Evolutionary conservation across 2,888 invertebrate species (phyloP).

Genomic region (Hemistola chrysoprasaria): DNA sequence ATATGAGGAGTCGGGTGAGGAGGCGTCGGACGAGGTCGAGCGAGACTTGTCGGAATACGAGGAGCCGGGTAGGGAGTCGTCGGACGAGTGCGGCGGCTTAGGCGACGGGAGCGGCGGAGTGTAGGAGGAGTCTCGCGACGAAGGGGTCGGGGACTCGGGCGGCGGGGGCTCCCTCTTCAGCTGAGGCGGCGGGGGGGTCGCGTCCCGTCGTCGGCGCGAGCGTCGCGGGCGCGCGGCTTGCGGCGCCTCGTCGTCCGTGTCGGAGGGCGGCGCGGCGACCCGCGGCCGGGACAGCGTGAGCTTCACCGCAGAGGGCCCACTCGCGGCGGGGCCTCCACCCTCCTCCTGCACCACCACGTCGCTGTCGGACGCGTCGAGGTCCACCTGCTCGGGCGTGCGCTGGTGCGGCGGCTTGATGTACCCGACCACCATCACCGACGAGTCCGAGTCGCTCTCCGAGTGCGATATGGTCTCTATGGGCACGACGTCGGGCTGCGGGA

Average conservation of each 20-base stretch:
- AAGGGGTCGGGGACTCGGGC: conserved; percentile 7
- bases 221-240: conserved; percentile 28
- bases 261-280: conserved; percentile 14
- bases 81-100: conserved; percentile 1
- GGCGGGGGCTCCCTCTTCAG: conserved; percentile 31
- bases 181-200: conserved; percentile 1
- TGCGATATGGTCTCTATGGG: conserved; percentile 75
- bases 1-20: conserved; percentile 18
- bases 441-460: conserved; percentile 73
- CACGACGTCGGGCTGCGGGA: conserved; percentile 54
- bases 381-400: conserved; percentile 85
- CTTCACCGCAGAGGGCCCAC: conserved; percentile 40
- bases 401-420: conserved; percentile 85
- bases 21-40: conserved; percentile 6
- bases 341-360: conserved; percentile 68
- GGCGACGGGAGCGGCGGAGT: conserved; percentile 33
- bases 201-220: conserved; percentile 6
- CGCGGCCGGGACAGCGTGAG: conserved; percentile 48
- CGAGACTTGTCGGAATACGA: too few relatives aligned
- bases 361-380: conserved; percentile 81
- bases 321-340: conserved; percentile 32
- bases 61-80: neutral
- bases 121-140: conserved; percentile 28
- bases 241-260: conserved; percentile 43
- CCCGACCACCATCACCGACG: conserved; percentile 83